Percentiles rank a stretch among this genome's conserved stretches.
phyloP scores from a whole-genome alignment of 2,113 vertebrate genomes.

The Psophia crepitans region DNA sequence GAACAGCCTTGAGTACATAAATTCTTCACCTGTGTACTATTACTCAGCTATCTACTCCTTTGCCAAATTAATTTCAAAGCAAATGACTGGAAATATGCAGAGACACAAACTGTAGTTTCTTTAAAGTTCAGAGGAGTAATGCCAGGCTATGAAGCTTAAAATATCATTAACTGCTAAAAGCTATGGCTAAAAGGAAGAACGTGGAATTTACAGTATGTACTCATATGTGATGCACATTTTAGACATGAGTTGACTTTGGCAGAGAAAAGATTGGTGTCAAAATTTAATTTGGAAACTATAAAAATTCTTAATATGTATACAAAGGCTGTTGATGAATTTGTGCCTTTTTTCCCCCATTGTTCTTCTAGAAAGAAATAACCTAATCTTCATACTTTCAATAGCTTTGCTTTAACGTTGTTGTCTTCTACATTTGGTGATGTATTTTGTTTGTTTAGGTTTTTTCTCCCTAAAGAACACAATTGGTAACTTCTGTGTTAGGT shows the following conservation, averaged over 20 bases:
- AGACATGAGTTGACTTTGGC: not conserved
- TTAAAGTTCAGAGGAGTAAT: not conserved
- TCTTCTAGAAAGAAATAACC: not conserved
- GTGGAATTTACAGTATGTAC: not conserved
- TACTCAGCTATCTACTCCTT: not conserved
- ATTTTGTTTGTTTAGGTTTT: not conserved
- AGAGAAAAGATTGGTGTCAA: not conserved
- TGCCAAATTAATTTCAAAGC: not conserved
- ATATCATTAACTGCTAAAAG: not conserved
- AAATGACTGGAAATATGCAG: not conserved
- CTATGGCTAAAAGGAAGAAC: not conserved
- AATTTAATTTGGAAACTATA: not conserved
- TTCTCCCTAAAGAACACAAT: not conserved
- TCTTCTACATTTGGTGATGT: not conserved
- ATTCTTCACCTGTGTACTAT: not conserved
- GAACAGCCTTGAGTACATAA: not conserved
- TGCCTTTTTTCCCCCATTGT: not conserved
- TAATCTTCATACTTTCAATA: not conserved
- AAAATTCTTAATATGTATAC: not conserved
- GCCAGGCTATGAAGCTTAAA: not conserved
- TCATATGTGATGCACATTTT: not conserved
- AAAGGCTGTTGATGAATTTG: not conserved
- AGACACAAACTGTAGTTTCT: not conserved
- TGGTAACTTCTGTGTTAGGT: not conserved
- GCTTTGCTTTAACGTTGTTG: not conserved